Percentiles rank a stretch among this genome's conserved stretches.
These are phyloP conservation scores for Salticus scenicus DNA, from an alignment of 2,888 invertebrate genomes.

Conservation along the genomic window DNA sequence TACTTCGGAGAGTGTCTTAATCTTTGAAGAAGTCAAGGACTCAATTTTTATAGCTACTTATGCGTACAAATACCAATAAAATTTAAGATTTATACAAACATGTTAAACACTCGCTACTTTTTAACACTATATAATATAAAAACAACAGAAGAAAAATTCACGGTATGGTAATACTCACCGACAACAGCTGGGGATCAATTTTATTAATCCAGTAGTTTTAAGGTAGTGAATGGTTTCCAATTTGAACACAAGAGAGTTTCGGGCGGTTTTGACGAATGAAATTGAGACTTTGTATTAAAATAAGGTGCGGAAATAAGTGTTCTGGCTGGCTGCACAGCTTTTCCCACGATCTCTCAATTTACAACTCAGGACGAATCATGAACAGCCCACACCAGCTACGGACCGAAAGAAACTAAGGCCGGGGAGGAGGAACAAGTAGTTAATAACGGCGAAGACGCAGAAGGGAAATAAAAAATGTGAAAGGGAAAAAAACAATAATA, in stretches of 20 bases:
- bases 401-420: constrained; percentile 26
- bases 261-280: no score
- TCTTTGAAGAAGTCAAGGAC: no score
- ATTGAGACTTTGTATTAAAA: no score
- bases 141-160: not conserved
- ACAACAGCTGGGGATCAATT: not conserved
- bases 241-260: no score
- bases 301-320: no score
- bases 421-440: constrained; percentile 57
- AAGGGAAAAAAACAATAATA: constrained; percentile 20
- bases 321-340: not conserved
- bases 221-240: no score
- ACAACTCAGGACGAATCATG: not conserved
- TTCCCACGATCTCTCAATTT: constrained; percentile 19
- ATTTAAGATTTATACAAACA: no score
- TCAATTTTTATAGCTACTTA: no score
- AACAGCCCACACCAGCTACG: constrained; percentile 14
- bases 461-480: constrained; percentile 17
- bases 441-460: constrained; percentile 45
- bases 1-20: no score
- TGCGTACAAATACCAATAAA: no score
- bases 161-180: not conserved
- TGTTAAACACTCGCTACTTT: no score
- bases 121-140: no score
- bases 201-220: not conserved